Base-by-base conservation (phyloP, 1,140 invertebrate genomes). In the Diorhabda sublineata region DNA sequence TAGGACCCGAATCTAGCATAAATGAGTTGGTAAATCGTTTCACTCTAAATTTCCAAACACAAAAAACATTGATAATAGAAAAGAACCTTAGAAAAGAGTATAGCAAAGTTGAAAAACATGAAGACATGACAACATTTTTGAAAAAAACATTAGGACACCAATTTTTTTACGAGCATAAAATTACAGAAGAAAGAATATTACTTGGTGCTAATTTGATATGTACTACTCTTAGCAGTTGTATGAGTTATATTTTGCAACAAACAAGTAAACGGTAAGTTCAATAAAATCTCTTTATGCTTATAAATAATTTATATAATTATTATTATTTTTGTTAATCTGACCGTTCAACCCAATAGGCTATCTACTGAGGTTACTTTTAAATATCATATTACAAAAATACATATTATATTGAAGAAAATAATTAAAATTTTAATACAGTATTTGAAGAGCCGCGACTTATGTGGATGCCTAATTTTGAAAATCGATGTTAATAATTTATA, bases 221-320 rank as follows among this genome's bases (percentile, higher is more conserved):
- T 52, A 83, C 81, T 4, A 84, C 82, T 8, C 76, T 84, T 26
- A 81, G 79, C 11, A 77, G 71, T 68, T 74, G 71, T 52, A 64
- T 72, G 9, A 45, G 43, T 8, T 43, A 60, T 26, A 52, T 52
- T 52, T n/a, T 52, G 3, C 26, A 26, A 26, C 26, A 26, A 26
- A 52, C 47, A 6, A 52, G n/a, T n/a, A 52, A n/a, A 4, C 2
- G 47, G 47, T 52, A 52, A 52, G 47, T 52, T 26, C 26, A 26
- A 26, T 26, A 26, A 2, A 26, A 26, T 26, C 26, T 26, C 26
- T 26, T 26, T 26, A 26, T 26, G 26, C 26, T 26, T 26, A 26
- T 26, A 26, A 26, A 26, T 26, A 26, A 26, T 26, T 26, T 26
- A 26, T 26, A 26, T 26, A 26, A 26, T 26, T 26, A 26, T 26